Evolutionary conservation across 37 sponge, comb jelly and placozoan genomes (phyloP).

Genomic region (Halichondria panicea): DNA sequence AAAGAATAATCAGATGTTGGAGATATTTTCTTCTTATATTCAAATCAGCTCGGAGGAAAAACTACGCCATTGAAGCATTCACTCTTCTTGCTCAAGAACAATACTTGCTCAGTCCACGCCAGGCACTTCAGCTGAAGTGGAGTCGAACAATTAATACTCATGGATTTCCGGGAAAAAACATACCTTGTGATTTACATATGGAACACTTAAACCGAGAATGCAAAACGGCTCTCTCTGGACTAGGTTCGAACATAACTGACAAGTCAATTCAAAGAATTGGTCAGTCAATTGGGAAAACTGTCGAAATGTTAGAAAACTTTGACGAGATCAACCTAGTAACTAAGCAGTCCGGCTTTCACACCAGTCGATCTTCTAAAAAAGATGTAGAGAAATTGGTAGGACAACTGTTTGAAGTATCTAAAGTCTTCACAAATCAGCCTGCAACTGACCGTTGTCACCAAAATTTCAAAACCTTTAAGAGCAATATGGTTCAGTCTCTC

Average conservation of each 20-base stretch:
- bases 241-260: constrained; percentile 6
- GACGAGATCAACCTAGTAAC: background rate
- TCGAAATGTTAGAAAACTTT: background rate
- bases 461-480: background rate
- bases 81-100: constrained; percentile 1
- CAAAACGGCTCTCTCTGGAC: background rate
- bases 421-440: background rate
- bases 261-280: constrained; percentile 22
- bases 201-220: constrained; percentile 11
- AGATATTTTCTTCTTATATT: constrained; percentile 10
- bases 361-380: background rate
- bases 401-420: background rate
- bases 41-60: background rate
- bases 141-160: background rate
- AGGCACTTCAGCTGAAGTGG: constrained; percentile 9
- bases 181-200: constrained; percentile 12
- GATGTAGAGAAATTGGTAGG: background rate
- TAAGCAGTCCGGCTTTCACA: background rate
- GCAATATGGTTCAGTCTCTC: background rate
- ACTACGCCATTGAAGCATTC: constrained; percentile 16
- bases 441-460: background rate
- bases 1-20: constrained; percentile 16
- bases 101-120: background rate
- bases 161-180: constrained; percentile 11
- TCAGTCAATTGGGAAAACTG: background rate